Evolutionary conservation across 2,888 invertebrate species (phyloP), one percentile per base, ranked within the genome.

Genomic region (Aphodius granarius): DNA sequence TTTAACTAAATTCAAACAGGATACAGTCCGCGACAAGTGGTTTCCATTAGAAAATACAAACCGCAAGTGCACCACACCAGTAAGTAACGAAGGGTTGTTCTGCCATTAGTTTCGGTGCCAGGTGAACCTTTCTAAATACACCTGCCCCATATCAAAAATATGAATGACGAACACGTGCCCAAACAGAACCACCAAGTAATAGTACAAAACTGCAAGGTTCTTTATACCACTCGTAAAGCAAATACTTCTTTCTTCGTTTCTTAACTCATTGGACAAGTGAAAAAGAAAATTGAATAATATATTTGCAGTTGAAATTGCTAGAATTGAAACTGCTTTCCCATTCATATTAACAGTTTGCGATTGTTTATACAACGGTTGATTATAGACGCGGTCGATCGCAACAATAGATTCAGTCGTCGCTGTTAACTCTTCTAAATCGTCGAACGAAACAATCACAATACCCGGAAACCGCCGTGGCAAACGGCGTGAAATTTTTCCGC

Each of bases 1-100:
- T 74, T 74, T 74, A 70, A 74, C 63, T 68, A 68, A 70, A 74
- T 63, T 74, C 63, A 64, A 74, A 74, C 74, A 70, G 74, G 63
- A 74, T 74, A 74, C 70, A 43, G 43, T 74, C 71, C 63, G 71
- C 68, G 62, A 73, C 74, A 70, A 64, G 74, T 70, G 64, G 70
- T 74, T 74, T 74, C 74, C 70, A 74, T 74, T 74, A 70, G 70
- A 74, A 74, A 74, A 43, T 13, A 13, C 1, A 6, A 13, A 43
- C 43, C 43, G 43, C 43, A 43, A 43, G 43, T 43, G 43, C 43
- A 43, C 1, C 43, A 43, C 13, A 43, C 2, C 43, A 13, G 13
- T 43, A 43, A 43, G 43, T 43, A 43, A 43, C 43, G 43, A 9
- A 43, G 43, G 43, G 43, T 43, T 6, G 43, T 43, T 43, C 13